Evolutionary conservation across 1,140 invertebrate genomes (phyloP), one percentile per base, ranked within the genome.

Genomic region (Tetraneura akinire): DNA sequence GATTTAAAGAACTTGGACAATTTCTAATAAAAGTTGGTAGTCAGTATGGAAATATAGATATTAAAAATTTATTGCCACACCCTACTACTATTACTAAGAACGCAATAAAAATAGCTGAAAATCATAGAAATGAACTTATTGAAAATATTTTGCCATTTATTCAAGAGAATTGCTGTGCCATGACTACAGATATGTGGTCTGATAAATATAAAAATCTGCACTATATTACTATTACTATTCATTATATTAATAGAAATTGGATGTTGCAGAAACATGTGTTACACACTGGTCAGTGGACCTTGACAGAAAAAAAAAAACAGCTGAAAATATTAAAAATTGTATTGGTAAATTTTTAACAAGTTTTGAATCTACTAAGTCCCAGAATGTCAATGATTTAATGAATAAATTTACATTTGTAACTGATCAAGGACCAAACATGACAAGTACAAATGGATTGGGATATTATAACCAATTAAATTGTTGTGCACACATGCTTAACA

Each of bases 201-300:
- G 55, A 57, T 57, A 57, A 57, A 57, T 57, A 57, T 57, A 57
- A 57, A 57, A 57, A 55, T 6, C 49, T 37, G 10, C 45, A 60
- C 23, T 60, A 60, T 21, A 60, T 60, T 0, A 60, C 57, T 29
- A 60, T 26, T 29, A 29, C 55, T 4, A 21, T 57, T 57, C 55
- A 57, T 57, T 57, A 57, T 57, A 57, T 57, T 57, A 21, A 57
- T 57, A 57, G 23, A 57, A 57, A 57, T 14, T 57, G 55, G 55
- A 57, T 57, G 23, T 57, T 57, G 55, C 13, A 14, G 26, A 60
- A 60, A 60, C 23, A 60, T 60, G 57, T 60, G 23, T 21, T 29
- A 29, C 57, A 60, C 1, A 60, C 57, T 60, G 57, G 57, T 60
- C 57, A 60, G 26, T 57, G 55, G 55, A n/a, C 55, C 23, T 23